Evolutionary conservation across 2,888 invertebrate species (phyloP).

Genomic region (Seladonia tumulorum): DNA sequence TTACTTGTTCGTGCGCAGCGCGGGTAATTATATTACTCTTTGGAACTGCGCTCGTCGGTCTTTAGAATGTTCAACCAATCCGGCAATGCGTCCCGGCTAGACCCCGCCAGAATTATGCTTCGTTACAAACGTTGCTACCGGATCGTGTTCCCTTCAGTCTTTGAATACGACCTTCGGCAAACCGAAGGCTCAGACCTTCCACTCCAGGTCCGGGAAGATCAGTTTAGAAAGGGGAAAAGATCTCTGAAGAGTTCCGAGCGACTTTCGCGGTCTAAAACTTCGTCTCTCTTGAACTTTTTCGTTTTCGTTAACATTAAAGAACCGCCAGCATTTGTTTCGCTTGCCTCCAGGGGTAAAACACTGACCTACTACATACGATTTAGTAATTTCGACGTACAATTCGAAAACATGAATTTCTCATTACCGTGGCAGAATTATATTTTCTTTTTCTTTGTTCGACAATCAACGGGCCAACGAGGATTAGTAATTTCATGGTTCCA

Average conservation of each 20-base stretch:
- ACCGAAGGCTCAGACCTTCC: conserved; percentile 23
- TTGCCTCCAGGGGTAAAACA: too few relatives aligned
- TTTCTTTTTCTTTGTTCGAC: background rate
- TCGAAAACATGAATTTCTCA: background rate
- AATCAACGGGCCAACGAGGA: background rate
- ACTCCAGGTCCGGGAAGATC: conserved; percentile 32
- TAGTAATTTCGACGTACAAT: background rate
- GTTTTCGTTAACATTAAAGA: too few relatives aligned
- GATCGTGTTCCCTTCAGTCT: conserved; percentile 49
- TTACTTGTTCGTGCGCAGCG: conserved; percentile 59
- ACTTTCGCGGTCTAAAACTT: conserved; percentile 28
- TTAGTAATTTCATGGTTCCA: conserved; percentile 12
- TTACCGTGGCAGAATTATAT: background rate
- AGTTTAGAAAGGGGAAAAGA: background rate
- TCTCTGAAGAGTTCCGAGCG: conserved; percentile 28
- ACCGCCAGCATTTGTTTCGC: too few relatives aligned
- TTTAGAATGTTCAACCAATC: conserved; percentile 54
- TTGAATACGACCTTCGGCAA: conserved; percentile 33
- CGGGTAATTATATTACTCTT: conserved; percentile 73
- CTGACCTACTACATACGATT: too few relatives aligned
- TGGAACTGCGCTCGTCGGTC: conserved; percentile 57
- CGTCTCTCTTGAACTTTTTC: too few relatives aligned
- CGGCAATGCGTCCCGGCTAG: conserved; percentile 28
- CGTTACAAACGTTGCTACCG: conserved; percentile 53
- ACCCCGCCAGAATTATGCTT: conserved; percentile 62